Evolutionary conservation across 2,888 invertebrate species (phyloP).

Genomic region (Bhutanitis thaidina): DNA sequence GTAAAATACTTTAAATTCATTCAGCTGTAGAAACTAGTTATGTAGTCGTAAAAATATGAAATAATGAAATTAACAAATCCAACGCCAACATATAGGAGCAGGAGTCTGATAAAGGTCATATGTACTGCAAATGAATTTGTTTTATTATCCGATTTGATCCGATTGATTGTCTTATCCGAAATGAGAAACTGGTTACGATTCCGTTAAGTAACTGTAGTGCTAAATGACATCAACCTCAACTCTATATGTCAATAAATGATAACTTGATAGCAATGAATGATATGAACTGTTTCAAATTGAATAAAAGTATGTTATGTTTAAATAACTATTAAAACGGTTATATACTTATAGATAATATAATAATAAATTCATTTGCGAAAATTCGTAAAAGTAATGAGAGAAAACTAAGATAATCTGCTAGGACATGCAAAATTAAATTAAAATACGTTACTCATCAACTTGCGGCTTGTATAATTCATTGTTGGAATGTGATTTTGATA

Average conservation of each 20-base stretch:
- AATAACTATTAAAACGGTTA: too few species aligned
- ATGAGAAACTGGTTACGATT: slow-evolving; percentile 18
- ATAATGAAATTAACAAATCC: slow-evolving; percentile 10
- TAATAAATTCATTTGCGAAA: too few species aligned
- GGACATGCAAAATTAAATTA: too few species aligned
- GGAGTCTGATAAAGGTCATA: slow-evolving; percentile 5
- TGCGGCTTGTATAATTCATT: too few species aligned
- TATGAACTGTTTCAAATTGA: background rate
- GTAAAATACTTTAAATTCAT: background rate
- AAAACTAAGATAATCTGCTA: too few species aligned
- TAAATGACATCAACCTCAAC: slow-evolving; percentile 12
- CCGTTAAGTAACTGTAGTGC: slow-evolving; percentile 16
- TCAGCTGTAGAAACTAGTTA: background rate
- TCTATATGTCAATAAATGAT: slow-evolving; percentile 12
- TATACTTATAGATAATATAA: too few species aligned
- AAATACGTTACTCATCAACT: too few species aligned
- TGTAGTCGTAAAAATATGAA: background rate
- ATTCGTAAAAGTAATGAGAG: too few species aligned
- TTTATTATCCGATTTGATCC: too few species aligned
- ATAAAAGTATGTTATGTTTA: slow-evolving; percentile 4
- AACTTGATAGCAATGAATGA: slow-evolving; percentile 1
- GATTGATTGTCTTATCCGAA: slow-evolving; percentile 17
- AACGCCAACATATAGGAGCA: slow-evolving; percentile 1
- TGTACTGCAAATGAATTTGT: slow-evolving; percentile 1
- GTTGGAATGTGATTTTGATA: too few species aligned